phyloP scores from a whole-genome alignment of 2,113 vertebrate species.

The Cyanoderma ruficeps region DNA sequence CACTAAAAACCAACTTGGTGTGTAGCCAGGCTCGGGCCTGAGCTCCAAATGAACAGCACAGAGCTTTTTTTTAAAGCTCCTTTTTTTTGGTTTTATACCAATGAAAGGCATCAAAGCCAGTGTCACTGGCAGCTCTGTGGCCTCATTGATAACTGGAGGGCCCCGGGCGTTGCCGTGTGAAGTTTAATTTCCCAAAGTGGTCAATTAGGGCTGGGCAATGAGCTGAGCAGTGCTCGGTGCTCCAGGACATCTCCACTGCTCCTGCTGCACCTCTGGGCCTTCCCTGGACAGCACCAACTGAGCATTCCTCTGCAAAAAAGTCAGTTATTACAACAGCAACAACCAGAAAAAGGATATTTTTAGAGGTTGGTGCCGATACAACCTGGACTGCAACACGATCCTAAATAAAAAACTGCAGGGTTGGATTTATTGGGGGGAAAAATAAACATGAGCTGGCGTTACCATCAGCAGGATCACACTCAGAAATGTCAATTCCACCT shows the following conservation, averaged over 20 bases:
- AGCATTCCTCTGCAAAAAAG: background rate
- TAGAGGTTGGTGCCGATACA: background rate
- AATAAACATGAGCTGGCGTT: background rate
- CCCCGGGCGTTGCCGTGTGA: constrained; percentile 30
- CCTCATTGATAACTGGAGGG: constrained; percentile 56
- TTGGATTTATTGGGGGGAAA: background rate
- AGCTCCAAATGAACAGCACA: background rate
- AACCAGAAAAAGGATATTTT: background rate
- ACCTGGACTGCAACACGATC: background rate
- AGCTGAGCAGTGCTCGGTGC: background rate
- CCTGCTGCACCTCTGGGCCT: background rate
- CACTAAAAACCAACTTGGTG: background rate
- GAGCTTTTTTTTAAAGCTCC: background rate
- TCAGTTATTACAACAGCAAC: background rate
- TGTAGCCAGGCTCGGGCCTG: background rate
- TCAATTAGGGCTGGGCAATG: constrained; percentile 56
- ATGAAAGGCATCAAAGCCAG: constrained; percentile 50
- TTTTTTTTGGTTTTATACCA: background rate
- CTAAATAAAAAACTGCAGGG: background rate
- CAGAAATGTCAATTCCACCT: background rate
- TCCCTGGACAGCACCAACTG: background rate
- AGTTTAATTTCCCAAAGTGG: constrained; percentile 70
- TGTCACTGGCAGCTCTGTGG: constrained; percentile 37
- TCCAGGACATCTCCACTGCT: constrained; percentile 38
- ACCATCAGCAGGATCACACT: background rate